Conservation (phyloP, 2,888 invertebrate species). For the Quadroppia sp. region DNA sequence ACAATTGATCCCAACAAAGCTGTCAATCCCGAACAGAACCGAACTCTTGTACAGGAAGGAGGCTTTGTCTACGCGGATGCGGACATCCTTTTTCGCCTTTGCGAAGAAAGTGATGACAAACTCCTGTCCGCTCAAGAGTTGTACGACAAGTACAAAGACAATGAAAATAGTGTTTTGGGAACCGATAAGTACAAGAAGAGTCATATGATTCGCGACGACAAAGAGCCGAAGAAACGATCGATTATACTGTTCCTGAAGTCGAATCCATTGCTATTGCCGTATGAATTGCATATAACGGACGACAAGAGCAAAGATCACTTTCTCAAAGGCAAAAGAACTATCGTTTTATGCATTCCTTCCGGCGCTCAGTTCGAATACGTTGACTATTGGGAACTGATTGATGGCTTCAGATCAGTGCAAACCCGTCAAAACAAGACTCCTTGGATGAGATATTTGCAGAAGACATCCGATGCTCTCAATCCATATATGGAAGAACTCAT, state of each 20-base stretch:
- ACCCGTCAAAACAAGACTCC: not conserved
- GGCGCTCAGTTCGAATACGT: constrained; percentile 1
- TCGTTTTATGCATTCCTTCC: not conserved
- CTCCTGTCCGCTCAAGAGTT: not conserved
- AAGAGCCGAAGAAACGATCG: constrained; percentile 2
- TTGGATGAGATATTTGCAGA: not conserved
- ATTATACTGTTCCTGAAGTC: constrained; percentile 4
- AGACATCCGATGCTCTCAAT: not conserved
- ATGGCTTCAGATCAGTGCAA: not conserved
- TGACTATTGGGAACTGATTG: constrained; percentile 16
- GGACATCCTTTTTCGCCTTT: not conserved
- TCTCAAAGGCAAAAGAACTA: not conserved
- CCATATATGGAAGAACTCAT: not conserved
- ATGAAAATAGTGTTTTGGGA: not conserved
- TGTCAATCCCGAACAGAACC: not conserved
- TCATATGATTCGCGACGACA: constrained; percentile 20
- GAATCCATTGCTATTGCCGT: not conserved
- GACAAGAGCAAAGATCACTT: constrained; percentile 6
- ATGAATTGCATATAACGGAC: constrained; percentile 3
- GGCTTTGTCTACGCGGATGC: constrained; percentile 21
- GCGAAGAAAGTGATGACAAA: not conserved
- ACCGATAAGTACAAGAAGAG: constrained; percentile 14
- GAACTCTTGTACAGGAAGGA: constrained; percentile 15
- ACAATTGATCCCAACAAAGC: constrained; percentile 1
- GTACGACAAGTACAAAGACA: constrained; percentile 23